These are phyloP conservation scores for Leptinotarsa tumamoca DNA, from an alignment of 2,888 invertebrate genomes.

Conservation along the genomic window DNA sequence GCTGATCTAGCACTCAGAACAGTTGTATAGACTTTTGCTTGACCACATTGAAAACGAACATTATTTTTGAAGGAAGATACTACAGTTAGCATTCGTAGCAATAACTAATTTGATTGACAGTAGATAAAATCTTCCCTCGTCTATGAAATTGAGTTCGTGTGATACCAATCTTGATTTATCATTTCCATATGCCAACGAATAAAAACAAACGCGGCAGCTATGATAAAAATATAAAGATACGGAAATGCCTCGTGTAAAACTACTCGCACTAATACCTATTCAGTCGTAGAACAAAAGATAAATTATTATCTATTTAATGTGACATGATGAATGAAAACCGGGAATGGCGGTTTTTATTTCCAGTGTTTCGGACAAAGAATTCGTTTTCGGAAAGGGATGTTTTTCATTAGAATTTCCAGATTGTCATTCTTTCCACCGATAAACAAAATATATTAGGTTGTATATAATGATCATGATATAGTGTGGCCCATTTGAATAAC, in stretches of 20 bases:
- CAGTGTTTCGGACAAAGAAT: not conserved
- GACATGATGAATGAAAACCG: constrained; percentile 25
- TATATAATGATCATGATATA: no score
- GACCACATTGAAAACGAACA: not conserved
- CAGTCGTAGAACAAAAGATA: constrained; percentile 41
- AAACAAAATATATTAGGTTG: no score
- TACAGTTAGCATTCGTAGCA: constrained; percentile 10
- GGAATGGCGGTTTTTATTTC: constrained; percentile 1
- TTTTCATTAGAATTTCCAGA: constrained; percentile 3
- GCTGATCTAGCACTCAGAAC: no score
- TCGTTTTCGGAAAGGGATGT: not conserved
- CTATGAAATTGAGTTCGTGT: constrained; percentile 15
- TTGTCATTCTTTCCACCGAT: not conserved
- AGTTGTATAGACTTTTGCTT: no score
- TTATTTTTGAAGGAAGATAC: constrained; percentile 7
- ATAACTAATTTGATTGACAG: constrained; percentile 17
- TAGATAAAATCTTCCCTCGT: constrained; percentile 18
- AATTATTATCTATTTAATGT: constrained; percentile 36
- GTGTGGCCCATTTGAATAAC: no score
- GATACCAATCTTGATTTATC: constrained; percentile 48
- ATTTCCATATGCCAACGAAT: constrained; percentile 46
- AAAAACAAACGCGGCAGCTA: constrained; percentile 42
- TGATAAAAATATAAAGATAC: constrained; percentile 44
- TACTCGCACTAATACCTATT: constrained; percentile 41
- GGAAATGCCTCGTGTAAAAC: constrained; percentile 44